Conservation (phyloP, 2,797 vertebrate genomes). For the Ptychadena robeensis region DNA sequence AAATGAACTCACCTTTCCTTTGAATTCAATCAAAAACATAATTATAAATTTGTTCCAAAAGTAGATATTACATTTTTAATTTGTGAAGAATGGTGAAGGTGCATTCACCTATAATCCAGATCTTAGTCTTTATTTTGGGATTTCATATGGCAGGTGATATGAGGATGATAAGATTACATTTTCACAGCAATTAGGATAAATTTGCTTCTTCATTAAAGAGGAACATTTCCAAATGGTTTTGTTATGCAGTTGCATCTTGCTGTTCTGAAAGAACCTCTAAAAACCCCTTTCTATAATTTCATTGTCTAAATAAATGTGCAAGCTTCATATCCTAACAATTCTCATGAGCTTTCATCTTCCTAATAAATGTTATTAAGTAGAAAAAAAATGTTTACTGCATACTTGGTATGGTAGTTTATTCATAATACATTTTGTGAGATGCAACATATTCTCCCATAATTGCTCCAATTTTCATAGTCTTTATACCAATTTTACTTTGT, state of each 20-base stretch:
- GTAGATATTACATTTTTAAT: no score
- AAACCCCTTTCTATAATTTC: conserved; percentile 23
- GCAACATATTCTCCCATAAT: conserved; percentile 33
- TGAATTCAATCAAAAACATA: no score
- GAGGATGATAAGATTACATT: neutral
- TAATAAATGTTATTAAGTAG: conserved; percentile 48
- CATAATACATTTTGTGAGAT: conserved; percentile 22
- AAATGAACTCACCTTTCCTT: no score
- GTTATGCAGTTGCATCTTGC: conserved; percentile 17
- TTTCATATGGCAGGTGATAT: neutral
- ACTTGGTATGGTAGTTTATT: conserved; percentile 19
- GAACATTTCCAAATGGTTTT: conserved; percentile 19
- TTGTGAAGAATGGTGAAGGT: no score
- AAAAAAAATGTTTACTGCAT: conserved; percentile 18
- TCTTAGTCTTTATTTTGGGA: neutral
- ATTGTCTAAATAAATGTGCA: conserved; percentile 37
- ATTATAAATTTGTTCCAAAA: no score
- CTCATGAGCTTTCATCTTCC: conserved; percentile 44
- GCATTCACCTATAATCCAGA: neutral
- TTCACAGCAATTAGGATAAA: conserved; percentile 19
- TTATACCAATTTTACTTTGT: conserved; percentile 32
- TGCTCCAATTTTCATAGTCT: conserved; percentile 25
- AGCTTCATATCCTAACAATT: conserved; percentile 33
- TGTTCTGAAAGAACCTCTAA: conserved; percentile 33
- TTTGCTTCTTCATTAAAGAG: conserved; percentile 31